A percentile compares a stretch with the other conserved stretches of the same genome.
Evolutionary conservation across 1,140 invertebrate genomes (phyloP).

Genomic region (Chlorops oryzae): DNA sequence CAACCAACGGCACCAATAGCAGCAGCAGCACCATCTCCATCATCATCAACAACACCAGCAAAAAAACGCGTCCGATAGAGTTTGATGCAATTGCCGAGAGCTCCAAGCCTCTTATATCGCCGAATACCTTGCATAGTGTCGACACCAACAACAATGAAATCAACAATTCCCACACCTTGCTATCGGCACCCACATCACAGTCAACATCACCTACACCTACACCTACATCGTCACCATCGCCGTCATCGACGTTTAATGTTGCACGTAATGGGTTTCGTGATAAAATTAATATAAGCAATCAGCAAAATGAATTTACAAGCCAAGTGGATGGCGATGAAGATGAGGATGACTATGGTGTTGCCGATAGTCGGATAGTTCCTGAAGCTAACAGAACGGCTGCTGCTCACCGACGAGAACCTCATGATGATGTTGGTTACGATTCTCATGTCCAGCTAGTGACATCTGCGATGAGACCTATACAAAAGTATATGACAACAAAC

Average conservation of each 20-base stretch:
- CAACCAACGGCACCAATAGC: too few species aligned
- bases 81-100: too few species aligned
- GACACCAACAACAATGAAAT: neutral
- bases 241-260: too few species aligned
- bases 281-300: slow-evolving; percentile 18
- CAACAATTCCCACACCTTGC: neutral
- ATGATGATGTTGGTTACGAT: too few species aligned
- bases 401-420: neutral
- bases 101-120: too few species aligned
- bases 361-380: too few species aligned
- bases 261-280: slow-evolving; percentile 13
- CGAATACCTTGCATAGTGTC: too few species aligned
- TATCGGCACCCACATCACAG: neutral
- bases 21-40: too few species aligned
- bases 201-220: neutral
- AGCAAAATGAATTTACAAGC: slow-evolving; percentile 12
- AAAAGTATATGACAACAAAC: slow-evolving; percentile 1
- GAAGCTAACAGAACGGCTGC: neutral
- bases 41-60: too few species aligned
- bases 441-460: neutral
- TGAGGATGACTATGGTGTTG: too few species aligned
- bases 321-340: too few species aligned
- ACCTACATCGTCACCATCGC: neutral
- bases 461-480: neutral
- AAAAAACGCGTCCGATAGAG: too few species aligned